Percentiles rank a stretch among this genome's conserved stretches.
Conservation (phyloP, 92 coral and sea anemone genomes). For the Porites rus region DNA sequence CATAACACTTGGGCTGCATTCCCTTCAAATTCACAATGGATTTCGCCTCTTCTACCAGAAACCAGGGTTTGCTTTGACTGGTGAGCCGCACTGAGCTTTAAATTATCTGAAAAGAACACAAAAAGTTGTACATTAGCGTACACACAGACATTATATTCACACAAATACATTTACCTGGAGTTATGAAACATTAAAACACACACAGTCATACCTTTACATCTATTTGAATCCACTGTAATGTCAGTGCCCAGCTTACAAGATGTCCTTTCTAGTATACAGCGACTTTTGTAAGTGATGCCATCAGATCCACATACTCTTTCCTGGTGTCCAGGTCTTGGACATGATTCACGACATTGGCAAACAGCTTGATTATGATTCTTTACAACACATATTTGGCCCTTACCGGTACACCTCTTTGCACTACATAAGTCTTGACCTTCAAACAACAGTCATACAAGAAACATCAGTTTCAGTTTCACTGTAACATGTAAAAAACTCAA, state of each 20-base stretch:
- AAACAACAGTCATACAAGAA: not conserved
- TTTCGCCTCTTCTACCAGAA: slow-evolving; percentile 68
- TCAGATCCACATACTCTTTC: slow-evolving; percentile 88
- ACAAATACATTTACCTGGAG: not conserved
- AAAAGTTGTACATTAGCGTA: not conserved
- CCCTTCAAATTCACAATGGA: slow-evolving; percentile 74
- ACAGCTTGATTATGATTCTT: slow-evolving; percentile 67
- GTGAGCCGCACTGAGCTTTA: slow-evolving; percentile 65
- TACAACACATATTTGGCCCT: slow-evolving; percentile 80
- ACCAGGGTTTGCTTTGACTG: slow-evolving; percentile 51
- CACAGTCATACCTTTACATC: slow-evolving; percentile 55
- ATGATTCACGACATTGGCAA: slow-evolving; percentile 76
- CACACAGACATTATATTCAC: not conserved
- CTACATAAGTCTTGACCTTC: slow-evolving; percentile 66
- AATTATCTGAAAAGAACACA: not conserved
- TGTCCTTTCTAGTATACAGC: slow-evolving; percentile 87
- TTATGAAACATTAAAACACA: too few species aligned
- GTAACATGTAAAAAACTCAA: too few species aligned
- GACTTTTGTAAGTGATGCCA: slow-evolving; percentile 73
- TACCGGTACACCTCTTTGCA: slow-evolving; percentile 64
- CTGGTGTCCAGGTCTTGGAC: slow-evolving; percentile 48
- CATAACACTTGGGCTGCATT: slow-evolving; percentile 79
- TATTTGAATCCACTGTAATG: slow-evolving; percentile 63
- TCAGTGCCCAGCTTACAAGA: slow-evolving; percentile 81
- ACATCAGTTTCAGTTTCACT: too few species aligned